Conservation (phyloP, 2,888 invertebrate species). For the Andricus quercusramuli region DNA sequence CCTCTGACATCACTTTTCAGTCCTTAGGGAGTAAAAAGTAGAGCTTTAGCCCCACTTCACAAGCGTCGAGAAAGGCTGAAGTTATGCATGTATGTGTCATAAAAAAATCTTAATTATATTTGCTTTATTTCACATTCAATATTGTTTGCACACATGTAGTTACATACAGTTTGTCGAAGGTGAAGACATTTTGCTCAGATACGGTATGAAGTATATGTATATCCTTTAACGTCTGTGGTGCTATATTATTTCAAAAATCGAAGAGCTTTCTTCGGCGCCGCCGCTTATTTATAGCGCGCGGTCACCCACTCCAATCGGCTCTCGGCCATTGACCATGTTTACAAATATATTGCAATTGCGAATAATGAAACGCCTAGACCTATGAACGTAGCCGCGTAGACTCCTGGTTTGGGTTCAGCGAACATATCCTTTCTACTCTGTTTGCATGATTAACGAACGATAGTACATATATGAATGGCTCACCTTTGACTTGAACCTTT, state of each 20-base stretch:
- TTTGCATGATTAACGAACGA: constrained; percentile 50
- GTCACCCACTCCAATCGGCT: constrained; percentile 51
- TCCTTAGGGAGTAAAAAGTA: too few species aligned
- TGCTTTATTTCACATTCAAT: neutral
- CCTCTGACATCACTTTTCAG: too few species aligned
- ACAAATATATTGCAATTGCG: constrained; percentile 54
- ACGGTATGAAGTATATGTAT: too few species aligned
- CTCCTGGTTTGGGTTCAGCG: neutral
- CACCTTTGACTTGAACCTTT: constrained; percentile 22
- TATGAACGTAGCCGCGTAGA: neutral
- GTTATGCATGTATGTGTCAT: too few species aligned
- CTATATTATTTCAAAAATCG: constrained; percentile 36
- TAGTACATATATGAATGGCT: constrained; percentile 41
- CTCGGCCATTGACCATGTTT: constrained; percentile 60
- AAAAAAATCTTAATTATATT: too few species aligned
- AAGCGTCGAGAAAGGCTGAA: too few species aligned
- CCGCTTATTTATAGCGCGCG: constrained; percentile 47
- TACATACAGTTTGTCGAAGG: neutral
- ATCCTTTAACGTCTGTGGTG: neutral
- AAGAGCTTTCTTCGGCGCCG: neutral
- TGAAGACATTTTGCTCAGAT: too few species aligned
- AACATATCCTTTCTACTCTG: constrained; percentile 24
- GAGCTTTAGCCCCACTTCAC: too few species aligned
- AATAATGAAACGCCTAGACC: neutral
- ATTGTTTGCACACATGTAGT: neutral